These are phyloP conservation scores for Tapirus terrestris DNA, from an alignment of 2,113 vertebrate species.

Conservation along the genomic window DNA sequence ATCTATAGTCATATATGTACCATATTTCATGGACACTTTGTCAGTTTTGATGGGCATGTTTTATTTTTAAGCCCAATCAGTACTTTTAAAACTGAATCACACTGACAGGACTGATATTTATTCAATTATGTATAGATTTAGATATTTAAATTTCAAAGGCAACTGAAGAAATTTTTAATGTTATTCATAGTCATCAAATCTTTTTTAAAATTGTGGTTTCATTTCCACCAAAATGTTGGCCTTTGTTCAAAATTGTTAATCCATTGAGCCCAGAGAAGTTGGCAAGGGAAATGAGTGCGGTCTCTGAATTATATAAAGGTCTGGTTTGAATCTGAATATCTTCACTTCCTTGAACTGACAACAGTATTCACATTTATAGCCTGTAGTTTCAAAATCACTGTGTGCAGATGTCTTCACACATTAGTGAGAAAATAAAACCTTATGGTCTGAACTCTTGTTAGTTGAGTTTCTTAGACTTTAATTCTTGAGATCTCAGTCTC, in stretches of 20 bases:
- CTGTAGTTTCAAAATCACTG: conserved; percentile 57
- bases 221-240: conserved; percentile 17
- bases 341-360: conserved; percentile 56
- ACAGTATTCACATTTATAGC: not conserved
- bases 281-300: not conserved
- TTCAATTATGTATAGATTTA: not conserved
- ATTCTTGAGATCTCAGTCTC: not conserved
- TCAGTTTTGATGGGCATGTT: not conserved
- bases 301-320: conserved; percentile 40
- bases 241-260: conserved; percentile 37
- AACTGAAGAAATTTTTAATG: conserved; percentile 9
- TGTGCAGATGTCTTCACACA: conserved; percentile 30
- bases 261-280: not conserved
- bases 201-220: not conserved
- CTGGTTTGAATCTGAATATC: not conserved
- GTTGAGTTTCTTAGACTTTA: conserved; percentile 29
- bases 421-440: conserved; percentile 9
- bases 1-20: not conserved
- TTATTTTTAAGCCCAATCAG: conserved; percentile 35
- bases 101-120: not conserved
- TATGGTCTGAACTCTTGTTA: conserved; percentile 19
- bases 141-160: conserved; percentile 14
- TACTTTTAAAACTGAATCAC: conserved; percentile 37
- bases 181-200: not conserved
- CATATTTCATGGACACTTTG: not conserved